Conservation (phyloP, 2,113 vertebrate genomes). For the Actenoides lindsayi region DNA sequence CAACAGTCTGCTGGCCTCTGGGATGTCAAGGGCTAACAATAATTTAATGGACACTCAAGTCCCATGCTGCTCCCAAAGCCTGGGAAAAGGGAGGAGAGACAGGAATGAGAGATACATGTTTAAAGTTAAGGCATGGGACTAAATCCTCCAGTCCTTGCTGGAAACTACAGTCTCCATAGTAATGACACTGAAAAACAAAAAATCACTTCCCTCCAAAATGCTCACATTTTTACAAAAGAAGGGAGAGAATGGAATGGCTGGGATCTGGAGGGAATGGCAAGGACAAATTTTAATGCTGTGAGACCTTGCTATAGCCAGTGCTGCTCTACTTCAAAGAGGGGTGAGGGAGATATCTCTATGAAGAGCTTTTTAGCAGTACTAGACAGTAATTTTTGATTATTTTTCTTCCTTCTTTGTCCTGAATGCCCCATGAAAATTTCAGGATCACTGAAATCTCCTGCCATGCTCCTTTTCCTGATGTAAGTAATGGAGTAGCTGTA, state of each 20-base stretch:
- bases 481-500: not conserved
- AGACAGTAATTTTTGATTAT: not conserved
- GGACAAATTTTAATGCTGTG: not conserved
- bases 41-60: not conserved
- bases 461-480: fast-evolving
- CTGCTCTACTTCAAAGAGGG: not conserved
- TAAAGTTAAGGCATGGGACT: not conserved
- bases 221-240: not conserved
- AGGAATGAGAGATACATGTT: not conserved
- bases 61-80: not conserved
- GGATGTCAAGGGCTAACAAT: not conserved
- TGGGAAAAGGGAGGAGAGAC: not conserved
- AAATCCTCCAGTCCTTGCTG: not conserved
- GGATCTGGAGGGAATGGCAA: not conserved
- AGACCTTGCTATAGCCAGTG: not conserved
- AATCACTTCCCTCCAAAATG: not conserved
- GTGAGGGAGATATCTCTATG: fast-evolving
- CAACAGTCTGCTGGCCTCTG: not conserved
- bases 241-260: not conserved
- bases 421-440: not conserved
- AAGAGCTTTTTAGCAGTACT: not conserved
- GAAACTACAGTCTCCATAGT: not conserved
- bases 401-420: not conserved
- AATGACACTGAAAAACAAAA: not conserved
- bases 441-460: fast-evolving